These are phyloP conservation scores for Parochlus steinenii DNA, from an alignment of 2,888 invertebrate species.

Conservation along the genomic window DNA sequence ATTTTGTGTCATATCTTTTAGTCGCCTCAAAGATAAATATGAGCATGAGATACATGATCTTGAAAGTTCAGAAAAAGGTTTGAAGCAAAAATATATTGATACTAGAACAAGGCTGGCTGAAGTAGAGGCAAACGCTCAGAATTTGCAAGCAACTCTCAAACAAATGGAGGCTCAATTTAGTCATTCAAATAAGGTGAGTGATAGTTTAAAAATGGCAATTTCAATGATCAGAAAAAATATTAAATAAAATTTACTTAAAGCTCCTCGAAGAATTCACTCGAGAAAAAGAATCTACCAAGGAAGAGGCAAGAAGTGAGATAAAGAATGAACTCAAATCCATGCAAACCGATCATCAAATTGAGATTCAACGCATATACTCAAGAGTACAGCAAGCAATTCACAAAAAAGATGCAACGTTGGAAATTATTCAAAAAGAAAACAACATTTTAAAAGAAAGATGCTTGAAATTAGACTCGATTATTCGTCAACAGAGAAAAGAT, in stretches of 20 bases:
- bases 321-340: conserved; percentile 42
- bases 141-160: conserved; percentile 39
- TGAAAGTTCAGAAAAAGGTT: conserved; percentile 46
- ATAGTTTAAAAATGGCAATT: conserved; percentile 4
- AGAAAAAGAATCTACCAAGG: conserved; percentile 39
- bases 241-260: background rate
- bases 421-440: conserved; percentile 52
- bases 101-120: conserved; percentile 45
- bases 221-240: background rate
- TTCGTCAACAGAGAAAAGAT: conserved; percentile 62
- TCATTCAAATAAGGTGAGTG: conserved; percentile 42
- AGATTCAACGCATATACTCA: conserved; percentile 63
- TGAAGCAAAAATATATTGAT: conserved; percentile 48
- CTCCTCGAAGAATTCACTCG: conserved; percentile 31
- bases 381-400: conserved; percentile 68
- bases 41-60: conserved; percentile 51
- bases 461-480: conserved; percentile 51
- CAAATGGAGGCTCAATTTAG: conserved; percentile 49
- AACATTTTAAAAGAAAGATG: conserved; percentile 54
- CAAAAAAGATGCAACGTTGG: conserved; percentile 60
- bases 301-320: conserved; percentile 44
- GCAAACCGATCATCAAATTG: conserved; percentile 50
- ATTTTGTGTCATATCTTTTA: conserved; percentile 22
- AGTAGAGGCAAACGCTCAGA: conserved; percentile 43
- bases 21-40: conserved; percentile 59